A percentile compares a stretch with the other conserved stretches of the same genome.
These are phyloP conservation scores for Prosopocoilus inquinatus DNA, from an alignment of 2,888 invertebrate genomes.

Conservation along the genomic window DNA sequence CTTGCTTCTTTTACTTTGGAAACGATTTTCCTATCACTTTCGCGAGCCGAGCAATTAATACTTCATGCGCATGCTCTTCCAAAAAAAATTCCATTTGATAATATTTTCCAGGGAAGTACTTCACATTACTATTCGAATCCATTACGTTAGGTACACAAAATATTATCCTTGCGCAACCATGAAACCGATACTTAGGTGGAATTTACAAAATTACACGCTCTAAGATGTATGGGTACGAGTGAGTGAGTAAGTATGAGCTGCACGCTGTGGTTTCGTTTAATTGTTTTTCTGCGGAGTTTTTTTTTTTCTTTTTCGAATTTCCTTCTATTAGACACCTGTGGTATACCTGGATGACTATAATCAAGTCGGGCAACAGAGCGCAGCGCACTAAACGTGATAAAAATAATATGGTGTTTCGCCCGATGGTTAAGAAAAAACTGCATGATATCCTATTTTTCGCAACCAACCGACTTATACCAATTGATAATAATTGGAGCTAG, in stretches of 20 bases:
- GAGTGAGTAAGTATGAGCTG: background rate
- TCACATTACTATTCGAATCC: no score
- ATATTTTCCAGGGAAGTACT: no score
- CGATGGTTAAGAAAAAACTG: background rate
- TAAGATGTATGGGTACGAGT: background rate
- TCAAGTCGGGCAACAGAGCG: constrained; percentile 24
- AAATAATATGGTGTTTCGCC: constrained; percentile 17
- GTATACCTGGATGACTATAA: constrained; percentile 25
- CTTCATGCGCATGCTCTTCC: no score
- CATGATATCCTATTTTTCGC: no score
- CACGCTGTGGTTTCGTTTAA: background rate
- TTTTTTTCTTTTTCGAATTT: constrained; percentile 7
- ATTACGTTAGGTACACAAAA: background rate
- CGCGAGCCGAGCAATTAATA: no score
- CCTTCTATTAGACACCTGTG: constrained; percentile 28
- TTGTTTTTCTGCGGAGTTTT: background rate
- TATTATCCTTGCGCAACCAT: background rate
- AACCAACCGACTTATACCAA: no score
- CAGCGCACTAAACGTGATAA: constrained; percentile 19
- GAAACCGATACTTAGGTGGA: background rate
- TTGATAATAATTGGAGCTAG: no score
- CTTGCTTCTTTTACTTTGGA: no score
- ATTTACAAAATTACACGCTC: background rate
- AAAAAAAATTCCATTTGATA: no score
- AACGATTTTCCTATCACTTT: no score